Evolutionary conservation across 2,797 vertebrate genomes (phyloP).

Genomic region (Tokudaia muenninki): DNA sequence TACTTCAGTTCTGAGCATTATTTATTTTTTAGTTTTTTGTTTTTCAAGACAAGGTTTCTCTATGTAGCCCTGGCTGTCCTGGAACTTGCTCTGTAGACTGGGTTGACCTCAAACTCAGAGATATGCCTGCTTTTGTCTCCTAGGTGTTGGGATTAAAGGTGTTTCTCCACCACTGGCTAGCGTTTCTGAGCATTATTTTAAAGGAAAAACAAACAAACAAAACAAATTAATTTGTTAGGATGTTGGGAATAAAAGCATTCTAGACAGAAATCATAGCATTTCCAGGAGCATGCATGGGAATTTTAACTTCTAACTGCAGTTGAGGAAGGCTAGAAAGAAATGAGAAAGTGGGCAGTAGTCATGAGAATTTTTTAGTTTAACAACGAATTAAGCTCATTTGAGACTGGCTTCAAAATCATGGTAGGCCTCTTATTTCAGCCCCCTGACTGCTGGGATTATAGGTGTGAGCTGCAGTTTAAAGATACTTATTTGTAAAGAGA

Average conservation of each 20-base stretch:
- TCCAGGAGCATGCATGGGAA: not conserved
- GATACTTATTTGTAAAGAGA: conserved; percentile 34
- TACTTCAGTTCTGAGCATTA: conserved; percentile 2
- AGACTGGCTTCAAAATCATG: not conserved
- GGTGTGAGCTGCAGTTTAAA: not conserved
- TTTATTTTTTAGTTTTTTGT: not conserved
- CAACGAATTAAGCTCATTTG: conserved; percentile 3
- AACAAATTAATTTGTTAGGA: not conserved
- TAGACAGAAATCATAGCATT: not conserved
- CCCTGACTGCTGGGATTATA: not conserved
- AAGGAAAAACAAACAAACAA: conserved; percentile 32
- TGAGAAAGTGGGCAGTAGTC: not conserved
- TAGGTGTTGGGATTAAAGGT: not conserved
- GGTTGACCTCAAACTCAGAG: not conserved
- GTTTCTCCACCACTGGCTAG: not conserved
- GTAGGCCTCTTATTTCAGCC: not conserved
- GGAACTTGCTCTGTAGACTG: not conserved
- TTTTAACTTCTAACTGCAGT: not conserved
- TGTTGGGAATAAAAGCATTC: not conserved
- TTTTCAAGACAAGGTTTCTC: not conserved
- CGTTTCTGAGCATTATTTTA: conserved; percentile 2
- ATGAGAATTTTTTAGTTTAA: not conserved
- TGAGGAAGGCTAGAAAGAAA: not conserved
- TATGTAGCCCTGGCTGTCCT: not conserved
- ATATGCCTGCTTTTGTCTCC: not conserved